Evolutionary conservation across 2,888 invertebrate species (phyloP), one percentile per base, ranked within the genome.

Genomic region (Cristatella mucedo): DNA sequence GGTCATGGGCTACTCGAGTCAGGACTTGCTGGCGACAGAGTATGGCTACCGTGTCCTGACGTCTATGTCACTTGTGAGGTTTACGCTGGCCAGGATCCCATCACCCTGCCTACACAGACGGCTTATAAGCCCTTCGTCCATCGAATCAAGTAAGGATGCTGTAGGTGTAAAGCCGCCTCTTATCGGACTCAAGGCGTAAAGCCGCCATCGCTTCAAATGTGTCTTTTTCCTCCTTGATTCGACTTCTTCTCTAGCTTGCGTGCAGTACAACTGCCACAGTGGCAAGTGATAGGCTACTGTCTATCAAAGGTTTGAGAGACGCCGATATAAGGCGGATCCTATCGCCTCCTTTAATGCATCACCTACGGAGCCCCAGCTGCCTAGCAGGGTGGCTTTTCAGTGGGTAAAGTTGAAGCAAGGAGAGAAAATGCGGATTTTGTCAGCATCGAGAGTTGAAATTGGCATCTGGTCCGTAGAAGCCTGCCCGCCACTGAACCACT

Each of bases 111-210:
- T 0, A 80, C 86, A 11, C 76, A 78, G 29, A 87, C 89, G 2
- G 78, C 86, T 0, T 89, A 89, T 59, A 93, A 91, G 66, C 74
- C 85, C 2, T 93, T 93, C 57, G 79, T 79, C 18, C 82, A 80
- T 40, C 71, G 91, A 53, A 93, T 87, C 86, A 85, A 82, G 84
- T 84, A 71, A 72, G 76, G 71, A 16, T 7, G 4, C 13, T 1
- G 26, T 30, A 4, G 9, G n/a, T 11, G 9, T 21, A 7, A 7
- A 7, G 11, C 22, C 7, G 7, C 36, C 7, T 26, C 26, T 11
- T 11, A 11, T 32, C 9, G 9, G n/a, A 18, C 7, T 15, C 5
- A n/a, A 13, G 7, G n/a, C 7, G n/a, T 13, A 7, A 16, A 11
- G 26, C 7, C n/a, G 7, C 22, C 26, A 11, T 21, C 9, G 36